Evolutionary conservation across 2,113 vertebrate species (phyloP), one percentile per base, ranked within the genome.

Genomic region (Dermatemys mawii): DNA sequence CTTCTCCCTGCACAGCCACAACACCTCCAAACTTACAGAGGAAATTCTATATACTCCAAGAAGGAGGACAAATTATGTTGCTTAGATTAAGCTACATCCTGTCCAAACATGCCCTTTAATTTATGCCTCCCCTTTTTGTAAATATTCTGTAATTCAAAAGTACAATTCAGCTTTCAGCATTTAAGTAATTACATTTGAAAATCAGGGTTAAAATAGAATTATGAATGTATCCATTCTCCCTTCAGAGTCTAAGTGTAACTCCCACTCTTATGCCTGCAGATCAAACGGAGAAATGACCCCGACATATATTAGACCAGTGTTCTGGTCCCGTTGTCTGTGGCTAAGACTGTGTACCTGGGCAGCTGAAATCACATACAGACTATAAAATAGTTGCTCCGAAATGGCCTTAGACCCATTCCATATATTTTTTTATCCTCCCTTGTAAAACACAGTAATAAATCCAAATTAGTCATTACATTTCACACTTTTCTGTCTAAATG

Each of bases 121-220:
- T n/a, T 78, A 16, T 10, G 8, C 17, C 79, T 91, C 82, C 88
- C 10, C 26, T 27, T 35, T 76, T 81, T 83, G 91, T 5, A 78
- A 81, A 93, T 27, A 27, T 38, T n/a, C n/a, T n/a, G n/a, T n/a
- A 80, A 41, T 80, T 80, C 29, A 82, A 90, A 84, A 78, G 1
- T 35, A 17, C 44, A 57, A 19, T 82, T 92, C 82, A 3, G 1
- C 76, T 89, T 63, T 78, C 73, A 17, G 32, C 63, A 75, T 79
- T 89, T 80, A 92, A 81, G 57, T 8, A 91, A 60, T 17, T 83
- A 41, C 81, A 63, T 63, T 84, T 8, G 35, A 81, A 95, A 94
- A 91, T 3, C 21, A 81, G 83, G 93, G 44, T 86, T 48, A 92
- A 90, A 93, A 81, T 41, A 83, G 90, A 87, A 87, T 27, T 21